Conservation (phyloP, 2,113 vertebrate genomes). For the Myotis lucifugus region DNA sequence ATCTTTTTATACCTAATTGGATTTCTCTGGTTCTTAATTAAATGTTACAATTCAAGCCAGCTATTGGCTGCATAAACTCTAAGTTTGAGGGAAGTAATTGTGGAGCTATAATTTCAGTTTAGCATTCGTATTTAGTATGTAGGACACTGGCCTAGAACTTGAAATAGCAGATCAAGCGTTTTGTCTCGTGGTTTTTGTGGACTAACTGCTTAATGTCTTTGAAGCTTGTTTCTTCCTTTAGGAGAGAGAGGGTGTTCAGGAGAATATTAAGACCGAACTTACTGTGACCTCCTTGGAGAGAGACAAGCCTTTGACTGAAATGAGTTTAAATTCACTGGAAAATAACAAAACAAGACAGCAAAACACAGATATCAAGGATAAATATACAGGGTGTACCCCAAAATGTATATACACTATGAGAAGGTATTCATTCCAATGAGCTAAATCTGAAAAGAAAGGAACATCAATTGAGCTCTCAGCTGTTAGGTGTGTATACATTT, state of each 20-base stretch:
- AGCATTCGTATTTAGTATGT: background rate
- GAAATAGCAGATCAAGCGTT: background rate
- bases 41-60: constrained; percentile 54
- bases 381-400: background rate
- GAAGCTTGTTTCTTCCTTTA: background rate
- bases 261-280: constrained; percentile 26
- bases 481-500: too few species aligned
- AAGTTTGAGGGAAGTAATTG: background rate
- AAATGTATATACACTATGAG: too few species aligned
- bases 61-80: constrained; percentile 24
- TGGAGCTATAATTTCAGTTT: background rate
- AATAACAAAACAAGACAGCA: background rate
- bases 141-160: background rate
- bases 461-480: too few species aligned
- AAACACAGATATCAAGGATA: background rate
- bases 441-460: too few species aligned
- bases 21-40: constrained; percentile 69
- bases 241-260: background rate
- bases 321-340: background rate
- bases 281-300: background rate
- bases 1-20: constrained; percentile 57
- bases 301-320: background rate
- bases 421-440: too few species aligned
- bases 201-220: constrained; percentile 33
- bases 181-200: background rate